Base-by-base conservation (phyloP, 2,888 invertebrate species). In the Scaptomyza tumidula region DNA sequence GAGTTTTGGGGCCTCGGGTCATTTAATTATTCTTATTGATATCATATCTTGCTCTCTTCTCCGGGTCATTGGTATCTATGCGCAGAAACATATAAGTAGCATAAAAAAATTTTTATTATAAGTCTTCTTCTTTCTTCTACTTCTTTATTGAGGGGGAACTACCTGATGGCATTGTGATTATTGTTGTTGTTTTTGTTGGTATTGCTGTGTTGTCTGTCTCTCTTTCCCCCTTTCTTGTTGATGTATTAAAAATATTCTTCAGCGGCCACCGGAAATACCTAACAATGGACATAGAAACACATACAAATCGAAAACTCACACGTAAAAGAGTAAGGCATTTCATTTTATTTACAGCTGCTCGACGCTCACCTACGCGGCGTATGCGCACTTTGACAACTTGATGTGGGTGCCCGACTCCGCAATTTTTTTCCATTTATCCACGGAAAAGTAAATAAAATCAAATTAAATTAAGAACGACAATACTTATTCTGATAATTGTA, bases 241-340 rank as follows among this genome's bases (percentile, higher is more conserved):
- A 86, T 63, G 80, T 87, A 88, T 87, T 85, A 81, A 71, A 87
- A 87, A 78, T 87, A 85, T 87, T 82, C 86, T 85, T 73, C 64
- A 60, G 62, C 64, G 37, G 74, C 64, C 74, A 82, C 82, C 82
- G 82, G 82, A 83, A 85, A 87, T 87, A 67, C 79, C 75, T 50
- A 53, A 85, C 82, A 83, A 87, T 85, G 71, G 68, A 35, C 48
- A 52, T 39, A 62, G 57, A 46, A 57, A 53, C 29, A 55, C 13
- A 37, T 19, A 50, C 45, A 54, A 16, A 45, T 27, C 54, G 49
- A 24, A 59, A 19, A 43, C 58, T 60, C 16, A 33, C 19, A 55
- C 44, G 58, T 9, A 54, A 37, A 67, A 37, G 45, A 33, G 46
- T 56, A 48, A 45, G 35, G 33, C 52, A 39, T 54, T 67, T 75